phyloP scores from a whole-genome alignment of 2,888 invertebrate species.

The Spialia ferax region DNA sequence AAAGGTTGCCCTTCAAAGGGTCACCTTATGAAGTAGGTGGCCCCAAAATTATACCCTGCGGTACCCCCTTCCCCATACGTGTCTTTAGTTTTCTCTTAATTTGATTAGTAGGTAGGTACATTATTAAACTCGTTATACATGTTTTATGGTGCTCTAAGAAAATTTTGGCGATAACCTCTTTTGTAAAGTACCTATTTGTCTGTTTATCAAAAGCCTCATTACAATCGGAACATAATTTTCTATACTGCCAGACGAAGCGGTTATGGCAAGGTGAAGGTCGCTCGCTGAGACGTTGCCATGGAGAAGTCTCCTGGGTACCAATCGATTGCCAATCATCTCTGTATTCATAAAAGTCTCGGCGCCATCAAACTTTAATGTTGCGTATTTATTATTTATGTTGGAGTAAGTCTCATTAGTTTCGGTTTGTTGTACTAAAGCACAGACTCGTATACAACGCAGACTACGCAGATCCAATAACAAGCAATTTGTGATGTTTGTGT shows the following conservation, averaged over 20 bases:
- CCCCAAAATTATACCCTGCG: conserved; percentile 58
- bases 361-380: conserved; percentile 42
- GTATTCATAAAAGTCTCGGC: conserved; percentile 53
- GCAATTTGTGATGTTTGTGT: neutral
- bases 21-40: conserved; percentile 65
- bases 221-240: conserved; percentile 44
- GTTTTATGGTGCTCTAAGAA: too few relatives aligned
- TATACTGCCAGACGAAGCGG: conserved; percentile 59
- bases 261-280: conserved; percentile 72
- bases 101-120: neutral
- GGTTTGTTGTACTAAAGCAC: neutral
- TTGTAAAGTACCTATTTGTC: conserved; percentile 27
- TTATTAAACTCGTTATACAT: too few relatives aligned
- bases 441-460: too few relatives aligned
- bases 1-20: conserved; percentile 71
- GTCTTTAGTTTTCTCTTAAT: conserved; percentile 11
- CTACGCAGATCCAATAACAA: neutral
- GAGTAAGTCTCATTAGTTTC: neutral
- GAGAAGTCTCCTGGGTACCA: conserved; percentile 52
- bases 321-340: conserved; percentile 59
- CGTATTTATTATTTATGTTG: neutral
- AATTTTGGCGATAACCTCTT: too few relatives aligned
- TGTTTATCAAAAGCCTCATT: conserved; percentile 51
- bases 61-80: conserved; percentile 52
- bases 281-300: conserved; percentile 60